These are phyloP conservation scores for Chloropsis hardwickii DNA, from an alignment of 2,113 vertebrate genomes.

Conservation along the genomic window DNA sequence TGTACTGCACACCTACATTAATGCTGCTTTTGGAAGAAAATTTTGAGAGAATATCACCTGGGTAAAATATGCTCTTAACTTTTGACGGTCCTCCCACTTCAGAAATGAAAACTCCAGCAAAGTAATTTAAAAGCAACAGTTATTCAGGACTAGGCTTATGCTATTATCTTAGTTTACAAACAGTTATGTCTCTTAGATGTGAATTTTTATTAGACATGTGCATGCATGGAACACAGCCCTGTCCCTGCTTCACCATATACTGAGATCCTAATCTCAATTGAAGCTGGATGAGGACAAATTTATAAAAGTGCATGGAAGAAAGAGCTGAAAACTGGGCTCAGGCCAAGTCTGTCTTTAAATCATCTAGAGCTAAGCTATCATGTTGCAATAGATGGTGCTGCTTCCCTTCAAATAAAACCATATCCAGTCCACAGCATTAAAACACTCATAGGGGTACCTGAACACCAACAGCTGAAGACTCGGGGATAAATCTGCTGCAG, in stretches of 20 bases:
- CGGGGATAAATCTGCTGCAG: not conserved
- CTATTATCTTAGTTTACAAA: not conserved
- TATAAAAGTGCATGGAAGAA: not conserved
- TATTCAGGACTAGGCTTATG: not conserved
- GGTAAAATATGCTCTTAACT: not conserved
- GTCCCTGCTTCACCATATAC: not conserved
- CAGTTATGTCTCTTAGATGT: not conserved
- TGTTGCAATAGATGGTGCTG: conserved; percentile 68
- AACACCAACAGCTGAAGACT: not conserved
- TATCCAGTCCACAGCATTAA: not conserved
- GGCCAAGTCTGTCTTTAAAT: not conserved
- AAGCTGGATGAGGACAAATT: not conserved
- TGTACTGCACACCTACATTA: not conserved
- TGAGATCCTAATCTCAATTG: not conserved
- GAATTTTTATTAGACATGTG: not conserved
- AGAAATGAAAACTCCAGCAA: not conserved
- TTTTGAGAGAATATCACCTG: not conserved
- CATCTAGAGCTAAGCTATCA: not conserved
- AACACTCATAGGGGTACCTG: not conserved
- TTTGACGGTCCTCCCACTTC: not conserved
- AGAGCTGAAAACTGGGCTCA: not conserved
- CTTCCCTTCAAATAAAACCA: not conserved
- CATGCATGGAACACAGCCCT: not conserved
- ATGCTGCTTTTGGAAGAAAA: not conserved
- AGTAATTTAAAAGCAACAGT: not conserved